Evolutionary conservation across 2,797 vertebrate genomes (phyloP).

Genomic region (Poecilia picta): DNA sequence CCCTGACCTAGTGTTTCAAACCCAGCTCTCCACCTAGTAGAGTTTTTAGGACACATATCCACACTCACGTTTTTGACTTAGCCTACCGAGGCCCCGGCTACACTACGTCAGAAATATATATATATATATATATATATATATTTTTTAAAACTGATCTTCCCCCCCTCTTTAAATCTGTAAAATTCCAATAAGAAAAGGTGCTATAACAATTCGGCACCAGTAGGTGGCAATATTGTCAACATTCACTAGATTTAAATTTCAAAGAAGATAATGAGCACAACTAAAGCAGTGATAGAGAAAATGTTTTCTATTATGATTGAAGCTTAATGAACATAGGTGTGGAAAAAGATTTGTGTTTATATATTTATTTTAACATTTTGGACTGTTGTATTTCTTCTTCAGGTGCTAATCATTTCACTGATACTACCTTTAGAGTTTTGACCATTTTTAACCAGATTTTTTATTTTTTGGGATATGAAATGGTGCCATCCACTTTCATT

Average conservation of each 20-base stretch:
- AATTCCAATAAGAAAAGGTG: neutral
- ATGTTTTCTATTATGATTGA: neutral
- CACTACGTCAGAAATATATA: neutral
- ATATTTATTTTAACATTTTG: neutral
- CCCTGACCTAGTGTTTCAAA: conserved; percentile 45
- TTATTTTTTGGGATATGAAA: neutral
- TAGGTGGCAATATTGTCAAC: neutral
- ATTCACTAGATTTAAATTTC: neutral
- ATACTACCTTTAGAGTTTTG: neutral
- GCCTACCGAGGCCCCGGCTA: conserved; percentile 56
- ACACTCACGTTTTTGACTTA: conserved; percentile 57
- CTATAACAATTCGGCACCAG: neutral
- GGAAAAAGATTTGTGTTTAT: neutral
- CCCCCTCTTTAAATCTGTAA: neutral
- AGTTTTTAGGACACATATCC: conserved; percentile 41
- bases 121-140: too few species aligned
- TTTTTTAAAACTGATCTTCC: neutral
- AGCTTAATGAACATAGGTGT: neutral
- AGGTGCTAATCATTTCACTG: neutral
- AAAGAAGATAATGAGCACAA: neutral
- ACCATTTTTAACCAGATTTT: neutral
- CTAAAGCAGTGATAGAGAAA: neutral
- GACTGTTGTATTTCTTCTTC: neutral
- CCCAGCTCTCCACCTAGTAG: conserved; percentile 50
- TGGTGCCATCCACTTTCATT: neutral